These are phyloP conservation scores for Pseudomyrmex cubaensis DNA, from an alignment of 1,140 invertebrate genomes.

Conservation along the genomic window DNA sequence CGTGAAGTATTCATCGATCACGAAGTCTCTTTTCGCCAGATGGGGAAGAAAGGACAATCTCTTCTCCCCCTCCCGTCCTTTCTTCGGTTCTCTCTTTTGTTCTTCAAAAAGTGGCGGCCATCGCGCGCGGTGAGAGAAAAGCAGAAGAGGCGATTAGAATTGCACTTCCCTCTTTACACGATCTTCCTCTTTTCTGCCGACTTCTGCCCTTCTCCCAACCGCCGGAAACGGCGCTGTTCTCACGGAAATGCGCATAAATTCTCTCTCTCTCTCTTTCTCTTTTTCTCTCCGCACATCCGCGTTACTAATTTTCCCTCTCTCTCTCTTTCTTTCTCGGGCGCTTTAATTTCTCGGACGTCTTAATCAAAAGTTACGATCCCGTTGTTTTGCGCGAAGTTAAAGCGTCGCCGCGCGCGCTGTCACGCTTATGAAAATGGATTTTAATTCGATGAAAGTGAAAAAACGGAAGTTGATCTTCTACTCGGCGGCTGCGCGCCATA, in stretches of 20 bases:
- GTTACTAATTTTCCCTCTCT: not conserved
- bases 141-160: constrained; percentile 51
- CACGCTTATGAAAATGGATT: constrained; percentile 69
- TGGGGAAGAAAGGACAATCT: constrained; percentile 10
- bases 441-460: constrained; percentile 70
- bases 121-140: not conserved
- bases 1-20: constrained; percentile 19
- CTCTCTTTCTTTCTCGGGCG: not conserved
- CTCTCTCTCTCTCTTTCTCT: not conserved
- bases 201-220: constrained; percentile 28
- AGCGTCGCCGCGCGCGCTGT: constrained; percentile 39
- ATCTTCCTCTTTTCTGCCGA: constrained; percentile 11
- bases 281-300: constrained; percentile 13
- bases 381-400: constrained; percentile 65
- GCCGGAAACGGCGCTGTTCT: constrained; percentile 50
- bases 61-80: fast-evolving
- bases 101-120: constrained; percentile 46
- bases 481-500: constrained; percentile 23
- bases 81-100: constrained; percentile 6
- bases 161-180: constrained; percentile 25
- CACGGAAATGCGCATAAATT: constrained; percentile 61
- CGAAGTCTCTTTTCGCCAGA: constrained; percentile 19
- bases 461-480: constrained; percentile 57
- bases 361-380: constrained; percentile 74
- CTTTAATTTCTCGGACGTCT: constrained; percentile 69